These are phyloP conservation scores for Chinchilla lanigera DNA, from an alignment of 2,113 vertebrate species.

Conservation along the genomic window DNA sequence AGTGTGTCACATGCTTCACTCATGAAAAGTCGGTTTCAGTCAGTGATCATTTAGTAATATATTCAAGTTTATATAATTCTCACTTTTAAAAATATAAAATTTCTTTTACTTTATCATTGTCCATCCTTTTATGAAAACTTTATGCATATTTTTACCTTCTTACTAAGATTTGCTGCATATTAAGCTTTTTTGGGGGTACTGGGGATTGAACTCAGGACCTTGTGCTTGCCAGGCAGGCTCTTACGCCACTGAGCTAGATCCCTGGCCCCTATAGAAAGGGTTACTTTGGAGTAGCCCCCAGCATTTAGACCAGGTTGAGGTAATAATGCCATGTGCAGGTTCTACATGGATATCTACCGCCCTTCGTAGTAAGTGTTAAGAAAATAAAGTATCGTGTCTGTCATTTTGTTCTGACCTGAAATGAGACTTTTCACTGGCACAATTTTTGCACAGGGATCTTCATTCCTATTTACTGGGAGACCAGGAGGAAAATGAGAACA, in stretches of 20 bases:
- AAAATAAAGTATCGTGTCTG: neutral
- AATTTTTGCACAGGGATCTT: constrained; percentile 91
- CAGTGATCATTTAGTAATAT: neutral
- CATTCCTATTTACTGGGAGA: constrained; percentile 98
- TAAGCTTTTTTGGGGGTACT: neutral
- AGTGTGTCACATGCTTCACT: neutral
- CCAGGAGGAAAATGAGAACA: constrained; percentile 96
- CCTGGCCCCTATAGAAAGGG: neutral
- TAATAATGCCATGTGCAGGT: neutral
- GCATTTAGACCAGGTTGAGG: neutral
- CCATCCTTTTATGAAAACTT: neutral
- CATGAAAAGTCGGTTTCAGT: neutral
- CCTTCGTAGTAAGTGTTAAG: neutral
- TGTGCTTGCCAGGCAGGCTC: no score
- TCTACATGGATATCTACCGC: neutral
- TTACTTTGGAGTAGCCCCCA: neutral
- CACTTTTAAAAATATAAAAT: neutral
- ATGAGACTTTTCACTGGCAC: constrained; percentile 18
- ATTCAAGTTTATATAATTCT: neutral
- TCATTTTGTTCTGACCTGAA: neutral
- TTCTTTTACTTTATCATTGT: neutral
- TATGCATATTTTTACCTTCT: neutral
- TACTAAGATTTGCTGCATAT: neutral
- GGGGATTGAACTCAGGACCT: no score
- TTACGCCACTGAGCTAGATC: no score